Evolutionary conservation across 2,113 vertebrate species (phyloP).

Genomic region (Polypterus bichir): DNA sequence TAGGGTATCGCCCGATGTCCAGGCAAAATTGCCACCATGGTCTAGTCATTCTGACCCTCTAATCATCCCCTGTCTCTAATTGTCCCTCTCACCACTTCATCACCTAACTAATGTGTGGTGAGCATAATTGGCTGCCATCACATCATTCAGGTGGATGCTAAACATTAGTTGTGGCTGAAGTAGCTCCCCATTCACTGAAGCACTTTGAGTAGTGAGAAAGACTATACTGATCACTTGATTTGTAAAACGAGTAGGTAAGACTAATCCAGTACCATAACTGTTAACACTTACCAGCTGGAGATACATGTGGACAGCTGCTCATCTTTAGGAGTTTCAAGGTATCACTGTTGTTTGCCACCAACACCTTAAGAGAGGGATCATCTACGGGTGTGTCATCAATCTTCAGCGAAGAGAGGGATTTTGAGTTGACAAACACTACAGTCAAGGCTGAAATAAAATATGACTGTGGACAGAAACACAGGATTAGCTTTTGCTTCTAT

Average conservation of each 20-base stretch:
- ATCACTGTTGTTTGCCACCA: constrained; percentile 93
- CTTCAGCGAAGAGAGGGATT: constrained; percentile 88
- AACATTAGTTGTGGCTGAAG: no score
- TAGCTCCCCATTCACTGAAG: no score
- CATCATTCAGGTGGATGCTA: no score
- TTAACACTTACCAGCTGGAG: constrained; percentile 59
- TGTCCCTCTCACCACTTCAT: no score
- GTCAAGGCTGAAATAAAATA: constrained; percentile 89
- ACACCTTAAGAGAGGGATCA: constrained; percentile 86
- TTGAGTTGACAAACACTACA: constrained; percentile 95
- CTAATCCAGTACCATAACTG: not conserved
- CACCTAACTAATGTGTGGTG: no score
- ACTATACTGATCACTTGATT: constrained; percentile 1
- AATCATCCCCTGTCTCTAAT: no score
- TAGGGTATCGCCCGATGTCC: not conserved
- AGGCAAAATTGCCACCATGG: not conserved
- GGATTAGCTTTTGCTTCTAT: no score
- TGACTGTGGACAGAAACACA: constrained; percentile 42
- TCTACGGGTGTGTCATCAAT: constrained; percentile 93
- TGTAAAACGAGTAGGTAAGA: not conserved
- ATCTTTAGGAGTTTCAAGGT: constrained; percentile 87
- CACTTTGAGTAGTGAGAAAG: no score
- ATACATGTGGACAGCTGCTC: constrained; percentile 88
- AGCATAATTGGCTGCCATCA: no score
- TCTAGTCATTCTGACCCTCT: no score